These are phyloP conservation scores for Pyrgus malvae DNA, from an alignment of 2,888 invertebrate species.

Conservation along the genomic window DNA sequence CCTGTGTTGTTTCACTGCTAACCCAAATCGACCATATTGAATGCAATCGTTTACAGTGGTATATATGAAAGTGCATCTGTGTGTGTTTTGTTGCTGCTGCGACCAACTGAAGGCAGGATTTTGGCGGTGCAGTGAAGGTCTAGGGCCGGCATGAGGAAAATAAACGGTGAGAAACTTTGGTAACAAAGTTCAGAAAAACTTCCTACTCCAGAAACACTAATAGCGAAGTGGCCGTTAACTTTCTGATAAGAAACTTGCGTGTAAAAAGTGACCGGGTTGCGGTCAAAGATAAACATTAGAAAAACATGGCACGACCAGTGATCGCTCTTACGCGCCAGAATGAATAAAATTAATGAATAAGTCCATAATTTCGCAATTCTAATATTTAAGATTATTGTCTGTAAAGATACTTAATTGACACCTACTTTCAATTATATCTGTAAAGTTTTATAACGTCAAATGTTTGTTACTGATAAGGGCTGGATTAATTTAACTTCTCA, in stretches of 20 bases:
- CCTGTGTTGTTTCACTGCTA: slow-evolving; percentile 43
- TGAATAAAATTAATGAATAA: slow-evolving; percentile 32
- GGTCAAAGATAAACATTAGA: slow-evolving; percentile 47
- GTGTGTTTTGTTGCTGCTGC: slow-evolving; percentile 74
- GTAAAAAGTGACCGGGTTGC: slow-evolving; percentile 50
- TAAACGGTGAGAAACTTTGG: slow-evolving; percentile 64
- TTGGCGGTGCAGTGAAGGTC: slow-evolving; percentile 72
- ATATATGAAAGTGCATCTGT: slow-evolving; percentile 62
- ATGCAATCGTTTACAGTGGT: slow-evolving; percentile 53
- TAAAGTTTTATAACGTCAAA: not conserved
- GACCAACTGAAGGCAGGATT: slow-evolving; percentile 65
- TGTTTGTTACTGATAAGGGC: not conserved
- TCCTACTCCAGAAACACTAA: not conserved
- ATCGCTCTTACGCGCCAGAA: slow-evolving; percentile 37
- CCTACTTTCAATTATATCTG: too few relatives aligned
- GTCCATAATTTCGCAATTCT: slow-evolving; percentile 1
- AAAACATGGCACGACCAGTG: slow-evolving; percentile 35
- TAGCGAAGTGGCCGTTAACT: slow-evolving; percentile 35
- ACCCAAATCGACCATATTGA: slow-evolving; percentile 40
- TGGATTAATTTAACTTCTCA: slow-evolving; percentile 23
- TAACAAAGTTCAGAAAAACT: slow-evolving; percentile 1
- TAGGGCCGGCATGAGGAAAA: slow-evolving; percentile 76
- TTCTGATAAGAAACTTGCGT: slow-evolving; percentile 46
- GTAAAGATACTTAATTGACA: too few relatives aligned
- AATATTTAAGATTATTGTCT: too few relatives aligned